Base-by-base conservation (phyloP, 2,113 vertebrate genomes). In the Leptobrachium leishanense region DNA sequence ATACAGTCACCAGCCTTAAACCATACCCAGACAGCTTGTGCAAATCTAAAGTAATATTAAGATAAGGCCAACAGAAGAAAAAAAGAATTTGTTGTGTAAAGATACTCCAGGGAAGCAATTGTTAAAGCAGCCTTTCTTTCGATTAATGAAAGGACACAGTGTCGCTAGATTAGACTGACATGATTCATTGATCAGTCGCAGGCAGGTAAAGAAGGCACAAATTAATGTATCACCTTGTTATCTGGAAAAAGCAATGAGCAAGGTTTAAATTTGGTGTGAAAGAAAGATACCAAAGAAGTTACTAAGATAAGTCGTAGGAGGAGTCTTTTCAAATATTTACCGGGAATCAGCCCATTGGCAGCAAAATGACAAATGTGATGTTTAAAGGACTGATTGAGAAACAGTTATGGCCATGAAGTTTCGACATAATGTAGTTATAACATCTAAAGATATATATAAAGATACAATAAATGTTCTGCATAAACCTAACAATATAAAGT, bases 281-380 rank as follows among this genome's bases (percentile, higher is more conserved):
- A n/a, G 43, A 69, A 71, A 77, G 68, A 44, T 62, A 63, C 55
- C 20, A 77, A 71, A 77, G 76, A 77, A 54, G 11, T 77, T 70
- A 71, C 68, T 15, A 11, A 70, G 68, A 77, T 77, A 71, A 70
- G 54, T 46, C 2, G 63, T 39, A 71, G 67, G 67, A 72, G 41
- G 43, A 40, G 68, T 40, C 50, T 62, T 59, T n/a, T 63, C 50
- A 71, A 77, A 77, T 77, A 71, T 77, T 71, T 77, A 67, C 44
- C 70, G 3, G 20, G 57, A 3, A 69, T 71, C 76, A 9, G 59
- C 12, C 68, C 68, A 71, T 1, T 40, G 76, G 42, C 67, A 77
- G 20, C 43, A 77, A 4, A n/a, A 71, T 71, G 76, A 71, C 43
- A 71, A 77, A 77, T 72, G 68, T 69, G 20, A 50, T 69, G 43